phyloP scores from a whole-genome alignment of 2,888 invertebrate genomes.

The Heliconius ismenius region DNA sequence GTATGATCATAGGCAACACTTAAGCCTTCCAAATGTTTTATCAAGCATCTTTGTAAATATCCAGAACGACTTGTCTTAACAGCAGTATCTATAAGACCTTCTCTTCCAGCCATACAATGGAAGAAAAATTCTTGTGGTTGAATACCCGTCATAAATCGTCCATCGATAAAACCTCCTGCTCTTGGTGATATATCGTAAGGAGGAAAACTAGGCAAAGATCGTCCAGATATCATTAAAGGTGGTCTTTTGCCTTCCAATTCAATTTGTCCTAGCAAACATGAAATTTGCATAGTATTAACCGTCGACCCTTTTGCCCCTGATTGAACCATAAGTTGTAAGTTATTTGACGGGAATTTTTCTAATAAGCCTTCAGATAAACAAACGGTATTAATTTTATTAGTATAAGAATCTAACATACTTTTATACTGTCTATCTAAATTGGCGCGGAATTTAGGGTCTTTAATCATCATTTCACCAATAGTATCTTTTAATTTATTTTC shows the following conservation, averaged over 20 bases:
- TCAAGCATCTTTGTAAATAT: conserved; percentile 97
- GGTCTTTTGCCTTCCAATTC: conserved; percentile 99
- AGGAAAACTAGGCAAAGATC: conserved; percentile 94
- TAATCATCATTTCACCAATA: conserved; percentile 86
- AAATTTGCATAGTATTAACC: conserved; percentile 99
- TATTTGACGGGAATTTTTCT: conserved; percentile 95
- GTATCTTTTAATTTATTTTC: conserved; percentile 83
- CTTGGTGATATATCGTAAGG: conserved; percentile 93
- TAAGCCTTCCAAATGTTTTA: conserved; percentile 99
- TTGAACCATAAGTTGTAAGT: conserved; percentile 98
- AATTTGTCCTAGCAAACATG: conserved; percentile 98
- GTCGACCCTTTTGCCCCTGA: conserved; percentile 99
- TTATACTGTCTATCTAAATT: conserved; percentile 93
- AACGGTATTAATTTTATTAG: conserved; percentile 93
- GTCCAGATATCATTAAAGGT: conserved; percentile 96
- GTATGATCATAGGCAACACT: conserved; percentile 95
- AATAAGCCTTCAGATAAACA: conserved; percentile 93
- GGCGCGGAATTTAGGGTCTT: conserved; percentile 89
- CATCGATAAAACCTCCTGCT: conserved; percentile 98
- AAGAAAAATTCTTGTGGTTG: conserved; percentile 99
- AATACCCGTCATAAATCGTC: conserved; percentile 99
- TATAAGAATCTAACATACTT: conserved; percentile 88
- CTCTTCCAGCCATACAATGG: conserved; percentile 99
- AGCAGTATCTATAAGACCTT: conserved; percentile 99
- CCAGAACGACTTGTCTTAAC: conserved; percentile 99